phyloP scores from a whole-genome alignment of 2,797 vertebrate species.

The Zalophus californianus region DNA sequence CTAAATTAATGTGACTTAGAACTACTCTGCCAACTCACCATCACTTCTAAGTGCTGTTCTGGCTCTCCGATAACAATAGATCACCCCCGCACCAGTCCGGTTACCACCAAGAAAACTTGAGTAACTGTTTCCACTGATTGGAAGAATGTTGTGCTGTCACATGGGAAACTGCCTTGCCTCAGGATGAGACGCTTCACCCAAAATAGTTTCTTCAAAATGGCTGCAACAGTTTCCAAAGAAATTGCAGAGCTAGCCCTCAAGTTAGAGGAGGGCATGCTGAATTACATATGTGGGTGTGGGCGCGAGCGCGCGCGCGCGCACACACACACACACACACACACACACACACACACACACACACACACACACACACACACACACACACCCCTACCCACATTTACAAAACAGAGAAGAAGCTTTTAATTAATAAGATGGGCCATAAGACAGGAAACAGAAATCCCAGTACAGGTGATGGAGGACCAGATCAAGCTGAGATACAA shows the following conservation, averaged over 20 bases:
- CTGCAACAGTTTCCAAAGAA: neutral
- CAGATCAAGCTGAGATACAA: neutral
- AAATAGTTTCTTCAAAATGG: neutral
- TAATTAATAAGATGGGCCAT: neutral
- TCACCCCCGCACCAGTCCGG: neutral
- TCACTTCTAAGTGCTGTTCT: neutral
- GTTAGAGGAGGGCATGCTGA: neutral
- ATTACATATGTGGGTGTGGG: neutral
- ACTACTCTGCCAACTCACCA: neutral
- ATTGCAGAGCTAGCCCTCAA: neutral
- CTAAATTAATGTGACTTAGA: neutral
- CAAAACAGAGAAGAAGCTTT: neutral
- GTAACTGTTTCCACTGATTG: neutral
- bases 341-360: neutral
- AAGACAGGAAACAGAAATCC: neutral
- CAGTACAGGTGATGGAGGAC: neutral
- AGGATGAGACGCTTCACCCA: neutral
- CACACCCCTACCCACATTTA: too few relatives aligned
- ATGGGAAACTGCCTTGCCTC: neutral
- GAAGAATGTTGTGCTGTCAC: neutral
- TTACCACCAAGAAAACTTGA: neutral
- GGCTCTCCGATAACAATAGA: neutral
- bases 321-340: neutral
- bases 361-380: neutral
- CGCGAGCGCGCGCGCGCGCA: accelerated